Evolutionary conservation across 2,888 invertebrate genomes (phyloP), one percentile per base, ranked within the genome.

Genomic region (Scaptomyza cyrtandrae): DNA sequence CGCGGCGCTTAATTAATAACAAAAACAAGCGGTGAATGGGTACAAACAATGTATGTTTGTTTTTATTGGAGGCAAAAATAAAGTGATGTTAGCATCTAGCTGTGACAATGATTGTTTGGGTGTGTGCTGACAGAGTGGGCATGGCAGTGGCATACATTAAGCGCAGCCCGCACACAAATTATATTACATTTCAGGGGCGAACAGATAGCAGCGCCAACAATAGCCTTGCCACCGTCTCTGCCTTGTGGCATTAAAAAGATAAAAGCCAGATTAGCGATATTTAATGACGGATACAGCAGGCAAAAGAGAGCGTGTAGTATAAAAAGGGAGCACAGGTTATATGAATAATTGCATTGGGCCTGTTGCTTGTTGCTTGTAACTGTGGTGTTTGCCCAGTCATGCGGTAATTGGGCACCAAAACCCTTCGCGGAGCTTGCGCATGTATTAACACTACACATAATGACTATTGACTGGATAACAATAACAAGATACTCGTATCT

Each of bases 201-300:
- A 33, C 13, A 39, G 41, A 48, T 53, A 56, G 57, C 19, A 11
- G 6, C 31, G 29, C 14, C 48, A 62, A 67, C 69, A 67, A 75
- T 52, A 55, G 54, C 63, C 49, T 44, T 29, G 16, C n/a, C 27
- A 19, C 10, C 14, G n/a, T 6, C 43, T 29, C 68, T 52, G 58
- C 45, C 56, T 58, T 49, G 45, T 61, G 65, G 63, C 69, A 80
- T 81, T 80, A 80, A 84, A 76, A 68, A 68, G 83, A 86, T 88
- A 81, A 88, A 84, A 81, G 72, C 71, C 71, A 78, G 72, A 86
- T 86, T 85, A 85, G 88, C 81, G 66, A 86, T 86, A 85, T 85
- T 82, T 87, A 83, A 79, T 67, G 75, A 73, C 68, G 64, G 54
- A 67, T 54, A 66, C 54, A 60, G 48, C 43, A 52, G 16, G 50